phyloP scores from a whole-genome alignment of 2,888 invertebrate species.

The Harpalus rubripes region DNA sequence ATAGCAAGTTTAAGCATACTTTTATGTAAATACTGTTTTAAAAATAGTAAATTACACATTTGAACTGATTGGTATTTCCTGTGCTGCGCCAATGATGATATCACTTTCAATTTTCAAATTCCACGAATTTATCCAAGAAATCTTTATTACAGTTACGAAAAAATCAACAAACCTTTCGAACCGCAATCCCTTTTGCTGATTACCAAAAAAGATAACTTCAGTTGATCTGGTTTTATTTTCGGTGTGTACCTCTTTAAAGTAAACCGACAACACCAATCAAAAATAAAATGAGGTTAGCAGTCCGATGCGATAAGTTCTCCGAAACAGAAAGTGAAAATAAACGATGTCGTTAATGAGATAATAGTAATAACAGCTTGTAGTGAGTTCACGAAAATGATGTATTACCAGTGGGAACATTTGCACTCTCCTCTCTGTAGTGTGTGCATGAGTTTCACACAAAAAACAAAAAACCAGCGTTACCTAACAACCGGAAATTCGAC shows the following conservation, averaged over 20 bases:
- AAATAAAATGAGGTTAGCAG: conserved; percentile 22
- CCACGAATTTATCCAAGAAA: not conserved
- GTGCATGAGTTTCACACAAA: not conserved
- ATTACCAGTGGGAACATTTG: not conserved
- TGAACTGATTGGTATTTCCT: not conserved
- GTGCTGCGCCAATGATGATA: not conserved
- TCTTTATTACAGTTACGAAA: not conserved
- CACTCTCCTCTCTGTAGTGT: not conserved
- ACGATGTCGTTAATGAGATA: not conserved
- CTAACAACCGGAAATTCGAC: conserved; percentile 18
- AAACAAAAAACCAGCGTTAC: conserved; percentile 4
- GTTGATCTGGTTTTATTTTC: not conserved
- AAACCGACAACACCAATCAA: not conserved
- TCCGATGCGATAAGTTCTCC: conserved; percentile 1
- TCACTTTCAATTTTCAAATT: not conserved
- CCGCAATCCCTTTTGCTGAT: not conserved
- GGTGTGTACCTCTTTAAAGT: not conserved
- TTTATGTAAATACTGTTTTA: not conserved
- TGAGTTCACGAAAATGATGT: conserved; percentile 7
- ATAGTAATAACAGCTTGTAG: not conserved
- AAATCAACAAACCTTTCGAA: not conserved
- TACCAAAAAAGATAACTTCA: not conserved
- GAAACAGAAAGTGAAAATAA: conserved; percentile 21
- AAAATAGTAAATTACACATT: not conserved
- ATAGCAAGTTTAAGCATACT: no score